A percentile compares a stretch with the other conserved stretches of the same genome.
Evolutionary conservation across 1,140 invertebrate genomes (phyloP).

Genomic region (Eriocheir sinensis): DNA sequence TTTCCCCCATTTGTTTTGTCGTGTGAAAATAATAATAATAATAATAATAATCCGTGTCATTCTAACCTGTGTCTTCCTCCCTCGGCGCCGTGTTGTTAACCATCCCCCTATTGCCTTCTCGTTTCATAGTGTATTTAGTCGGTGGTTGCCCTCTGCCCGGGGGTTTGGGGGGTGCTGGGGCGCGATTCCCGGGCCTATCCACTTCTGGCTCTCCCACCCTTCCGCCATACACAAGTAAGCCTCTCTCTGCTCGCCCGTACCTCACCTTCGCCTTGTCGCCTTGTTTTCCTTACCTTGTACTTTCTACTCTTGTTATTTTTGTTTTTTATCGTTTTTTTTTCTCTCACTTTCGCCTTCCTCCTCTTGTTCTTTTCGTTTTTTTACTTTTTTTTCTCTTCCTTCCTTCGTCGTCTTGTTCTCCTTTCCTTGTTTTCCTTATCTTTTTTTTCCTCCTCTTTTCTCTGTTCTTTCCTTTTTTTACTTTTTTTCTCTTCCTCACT

Average conservation of each 20-base stretch:
- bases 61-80: not conserved
- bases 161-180: conserved; percentile 52
- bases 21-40: not conserved
- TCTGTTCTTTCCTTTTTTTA: not conserved
- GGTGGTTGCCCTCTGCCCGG: conserved; percentile 72
- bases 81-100: conserved; percentile 49
- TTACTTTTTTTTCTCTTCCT: too few relatives aligned
- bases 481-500: not conserved
- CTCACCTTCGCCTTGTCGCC: not conserved
- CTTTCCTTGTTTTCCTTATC: not conserved
- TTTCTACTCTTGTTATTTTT: too few relatives aligned
- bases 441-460: not conserved
- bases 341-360: not conserved
- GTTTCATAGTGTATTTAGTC: conserved; percentile 76
- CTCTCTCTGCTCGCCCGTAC: not conserved
- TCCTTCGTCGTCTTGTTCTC: too few relatives aligned
- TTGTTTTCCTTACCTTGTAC: not conserved
- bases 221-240: conserved; percentile 76
- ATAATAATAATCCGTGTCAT: not conserved
- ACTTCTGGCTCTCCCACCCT: conserved; percentile 73
- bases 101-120: conserved; percentile 59
- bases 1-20: too few relatives aligned
- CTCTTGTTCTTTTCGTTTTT: not conserved
- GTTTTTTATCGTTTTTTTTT: too few relatives aligned
- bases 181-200: conserved; percentile 70